Base-by-base conservation (phyloP, 1,140 invertebrate genomes). In the Himalopsyche phryganea region DNA sequence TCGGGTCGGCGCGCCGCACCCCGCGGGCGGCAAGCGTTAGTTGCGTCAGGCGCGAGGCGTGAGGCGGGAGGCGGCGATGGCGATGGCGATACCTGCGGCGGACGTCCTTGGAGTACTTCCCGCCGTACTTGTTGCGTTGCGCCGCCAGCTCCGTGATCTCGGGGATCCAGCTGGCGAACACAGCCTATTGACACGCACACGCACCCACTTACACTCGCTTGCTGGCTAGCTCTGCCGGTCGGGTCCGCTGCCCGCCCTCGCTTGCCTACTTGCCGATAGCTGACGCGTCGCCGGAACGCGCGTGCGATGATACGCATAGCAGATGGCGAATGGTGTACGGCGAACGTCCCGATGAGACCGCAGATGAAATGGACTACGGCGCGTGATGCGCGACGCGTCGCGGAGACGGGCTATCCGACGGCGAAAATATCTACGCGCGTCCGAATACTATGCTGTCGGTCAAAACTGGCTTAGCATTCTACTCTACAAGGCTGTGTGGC, bases 121-220 rank as follows among this genome's bases (percentile, higher is more conserved):
- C 94, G 84, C 94, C 93, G 86, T 96, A 97, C 86, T 96, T 96
- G 85, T 92, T 89, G 78, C 94, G 87, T 83, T 94, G 92, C 78
- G 93, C 94, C 80, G 95, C 90, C 82, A 98, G 90, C 83, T 96
- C 94, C 79, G 92, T 94, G 83, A 98, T 97, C 88, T 98, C 95
- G 78, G 95, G 95, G 82, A 98, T 95, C 91, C 92, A 96, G 86
- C 92, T 96, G 83, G 94, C 94, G 89, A 98, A 97, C 85, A 97
- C 91, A 84, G 91, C 91, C 91, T 94, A 91, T 74, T 82, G 83
- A 75, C 76, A 76, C 75, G 74, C 41, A 40, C 33, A 33, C 38
- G 7, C 35, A 23, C 33, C 14, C 28, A 46, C 51, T 46, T 38
- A 18, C 17, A 19, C 5, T 35, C 40, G 28, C 28, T 46, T 13